Base-by-base conservation (phyloP, 1,140 invertebrate genomes). In the Pseudomyrmex cubaensis region DNA sequence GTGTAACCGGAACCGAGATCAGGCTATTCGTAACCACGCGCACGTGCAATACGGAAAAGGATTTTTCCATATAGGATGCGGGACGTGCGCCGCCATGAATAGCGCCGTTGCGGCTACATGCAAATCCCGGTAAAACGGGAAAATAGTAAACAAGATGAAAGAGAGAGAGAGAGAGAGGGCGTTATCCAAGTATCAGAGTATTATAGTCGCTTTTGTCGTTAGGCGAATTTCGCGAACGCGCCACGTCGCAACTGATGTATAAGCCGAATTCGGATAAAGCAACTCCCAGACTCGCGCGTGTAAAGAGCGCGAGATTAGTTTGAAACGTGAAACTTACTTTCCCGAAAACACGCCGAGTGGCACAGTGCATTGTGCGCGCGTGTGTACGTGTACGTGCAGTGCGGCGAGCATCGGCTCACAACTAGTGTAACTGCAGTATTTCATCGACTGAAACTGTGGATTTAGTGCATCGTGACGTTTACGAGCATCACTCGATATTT, bases 41-140 rank as follows among this genome's bases (percentile, higher is more conserved):
- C 76, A 80, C 76, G 76, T 80, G 66, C 76, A 80, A 80, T 72
- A 59, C 54, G 76, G 66, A 50, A 80, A 80, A 80, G 54, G 76
- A 80, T 80, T 80, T 80, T 80, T 80, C 66, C 20, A 80, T 80
- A 80, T 59, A 70, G 76, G 44, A 70, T 61, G 76, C 44, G 44
- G 48, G 20, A 80, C 64, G 66, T 80, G 76, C 52, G 50, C 54
- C 66, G 66, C 54, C 76, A 72, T 59, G 76, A 72, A 80, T 80
- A 80, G 76, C 35, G 15, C 66, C 76, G 56, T 80, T 72, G 76
- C 48, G 67, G 76, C 66, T 72, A 70, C 66, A 80, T 80, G 76
- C 54, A 80, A 80, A 80, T 80, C 66, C 76, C 22, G n/a, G 76
- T 80, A 80, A 80, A 80, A 80, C 76, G 66, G 54, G 76, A 61